Evolutionary conservation across 2,797 vertebrate genomes (phyloP).

Genomic region (Clarias fuscus): DNA sequence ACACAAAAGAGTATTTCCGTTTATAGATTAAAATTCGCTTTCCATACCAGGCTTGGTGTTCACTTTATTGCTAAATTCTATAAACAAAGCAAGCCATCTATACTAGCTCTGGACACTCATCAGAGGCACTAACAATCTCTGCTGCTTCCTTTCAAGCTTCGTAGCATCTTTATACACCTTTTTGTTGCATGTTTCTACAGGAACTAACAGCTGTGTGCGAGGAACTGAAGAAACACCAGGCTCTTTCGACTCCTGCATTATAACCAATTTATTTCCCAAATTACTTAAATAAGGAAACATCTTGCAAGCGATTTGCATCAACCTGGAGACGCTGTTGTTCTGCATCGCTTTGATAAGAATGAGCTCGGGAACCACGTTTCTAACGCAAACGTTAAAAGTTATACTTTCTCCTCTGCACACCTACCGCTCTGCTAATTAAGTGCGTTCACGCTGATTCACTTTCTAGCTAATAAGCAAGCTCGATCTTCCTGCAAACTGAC

Average conservation of each 20-base stretch:
- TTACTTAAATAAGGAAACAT: neutral
- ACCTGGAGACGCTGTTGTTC: too few species aligned
- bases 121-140: neutral
- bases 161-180: neutral
- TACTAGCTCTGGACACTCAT: neutral
- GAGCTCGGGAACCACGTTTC: neutral
- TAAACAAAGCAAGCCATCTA: neutral
- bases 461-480: slow-evolving; percentile 57
- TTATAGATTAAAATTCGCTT: neutral
- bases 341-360: neutral
- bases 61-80: neutral
- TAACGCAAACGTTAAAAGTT: slow-evolving; percentile 3
- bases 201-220: neutral
- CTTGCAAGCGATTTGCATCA: neutral
- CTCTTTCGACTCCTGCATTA: neutral
- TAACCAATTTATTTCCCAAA: neutral
- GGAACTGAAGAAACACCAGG: neutral
- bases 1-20: too few species aligned
- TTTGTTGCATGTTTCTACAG: neutral
- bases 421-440: slow-evolving; percentile 29
- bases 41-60: neutral
- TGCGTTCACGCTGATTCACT: slow-evolving; percentile 12
- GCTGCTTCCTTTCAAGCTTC: neutral
- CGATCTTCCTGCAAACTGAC: slow-evolving; percentile 56
- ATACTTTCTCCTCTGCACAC: neutral